Evolutionary conservation across 2,113 vertebrate genomes (phyloP), one percentile per base, ranked within the genome.

Genomic region (Platysteira castanea): DNA sequence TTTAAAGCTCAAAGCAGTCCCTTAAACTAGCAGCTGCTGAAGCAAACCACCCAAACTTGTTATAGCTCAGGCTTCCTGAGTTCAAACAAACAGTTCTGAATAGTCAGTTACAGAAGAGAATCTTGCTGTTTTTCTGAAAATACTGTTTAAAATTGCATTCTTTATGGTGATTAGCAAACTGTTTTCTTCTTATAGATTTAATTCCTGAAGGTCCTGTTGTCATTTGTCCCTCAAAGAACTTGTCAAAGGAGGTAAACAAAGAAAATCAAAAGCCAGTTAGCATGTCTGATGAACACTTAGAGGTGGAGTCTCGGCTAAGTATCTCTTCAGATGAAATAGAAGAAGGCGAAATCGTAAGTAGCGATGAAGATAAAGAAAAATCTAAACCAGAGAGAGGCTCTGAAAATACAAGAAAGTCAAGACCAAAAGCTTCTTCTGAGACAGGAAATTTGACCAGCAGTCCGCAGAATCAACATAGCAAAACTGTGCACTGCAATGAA

Each of bases 311-410:
- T 49, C 85, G 18, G 35, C 93, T 96, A 37, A 97, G 90, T 42
- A 73, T 92, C 57, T 97, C 97, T 91, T 96, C 97, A 93, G 97
- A 98, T 97, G 99, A 99, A 86, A 84, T 99, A 91, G 99, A 99
- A 96, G 99, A 99, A 95, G 99, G 99, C 9, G 99, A 99, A 96
- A 99, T 99, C 53, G 6, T 99, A 94, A 99, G 99, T 53, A 95
- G 94, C 0, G 92, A 97, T 75, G 96, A 96, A 93, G 99, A 99
- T n/a, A 98, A 98, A 64, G 97, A 96, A 33, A 90, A 97, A 35
- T 30, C 97, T 75, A 94, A 96, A 70, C 64, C 96, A 87, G 97
- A 98, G 81, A 94, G 69, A 90, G 6, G 87, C 96, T 94, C 86
- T 87, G 97, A 97, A 82, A 97, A 63, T 47, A 35, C 33, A 78